These are phyloP conservation scores for Ormyrus pomaceus DNA, from an alignment of 2,888 invertebrate genomes.

Conservation along the genomic window DNA sequence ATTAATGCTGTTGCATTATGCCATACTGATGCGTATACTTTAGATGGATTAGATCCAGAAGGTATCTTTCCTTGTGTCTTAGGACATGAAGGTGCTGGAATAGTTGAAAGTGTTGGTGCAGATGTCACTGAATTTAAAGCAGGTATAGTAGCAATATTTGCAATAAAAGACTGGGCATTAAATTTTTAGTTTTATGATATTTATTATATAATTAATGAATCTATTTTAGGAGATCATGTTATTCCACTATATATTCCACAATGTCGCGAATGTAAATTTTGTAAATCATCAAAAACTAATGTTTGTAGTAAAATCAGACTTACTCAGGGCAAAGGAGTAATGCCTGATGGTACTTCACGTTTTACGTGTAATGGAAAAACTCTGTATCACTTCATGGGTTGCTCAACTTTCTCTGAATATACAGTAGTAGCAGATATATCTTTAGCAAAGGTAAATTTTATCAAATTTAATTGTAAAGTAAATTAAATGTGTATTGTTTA, in stretches of 20 bases:
- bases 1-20: conserved; percentile 90
- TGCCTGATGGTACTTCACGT: conserved; percentile 94
- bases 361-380: conserved; percentile 89
- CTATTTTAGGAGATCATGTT: conserved; percentile 90
- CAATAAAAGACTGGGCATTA: background rate
- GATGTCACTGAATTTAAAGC: conserved; percentile 91
- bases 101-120: conserved; percentile 97
- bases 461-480: conserved; percentile 7
- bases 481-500: conserved; percentile 5
- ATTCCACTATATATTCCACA: conserved; percentile 97
- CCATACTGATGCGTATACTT: conserved; percentile 95
- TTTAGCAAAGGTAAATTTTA: conserved; percentile 86
- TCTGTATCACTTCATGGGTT: conserved; percentile 96
- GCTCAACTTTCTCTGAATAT: conserved; percentile 95
- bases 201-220: background rate
- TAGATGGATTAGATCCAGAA: conserved; percentile 92
- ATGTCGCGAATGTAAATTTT: conserved; percentile 97
- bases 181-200: conserved; percentile 1
- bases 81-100: conserved; percentile 97
- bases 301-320: conserved; percentile 94
- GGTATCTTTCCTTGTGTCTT: conserved; percentile 94
- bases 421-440: conserved; percentile 97
- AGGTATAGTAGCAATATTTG: conserved; percentile 76
- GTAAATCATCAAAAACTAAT: conserved; percentile 96
- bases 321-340: conserved; percentile 91